Evolutionary conservation across 2,888 invertebrate species (phyloP).

Genomic region (Bedellia somnulentella): DNA sequence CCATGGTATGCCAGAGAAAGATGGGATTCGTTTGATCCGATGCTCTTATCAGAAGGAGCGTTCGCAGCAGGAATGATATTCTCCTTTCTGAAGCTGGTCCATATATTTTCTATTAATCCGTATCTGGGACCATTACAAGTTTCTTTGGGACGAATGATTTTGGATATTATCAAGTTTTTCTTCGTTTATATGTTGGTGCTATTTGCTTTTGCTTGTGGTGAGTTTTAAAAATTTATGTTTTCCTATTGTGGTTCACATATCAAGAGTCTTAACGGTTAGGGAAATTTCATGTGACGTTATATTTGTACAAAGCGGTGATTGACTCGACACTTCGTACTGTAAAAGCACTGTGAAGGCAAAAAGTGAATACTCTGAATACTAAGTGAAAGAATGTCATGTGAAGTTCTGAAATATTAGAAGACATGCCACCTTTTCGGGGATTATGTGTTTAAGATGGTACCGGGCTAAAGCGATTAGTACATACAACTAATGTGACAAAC

Average conservation of each 20-base stretch:
- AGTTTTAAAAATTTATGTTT: constrained; percentile 19
- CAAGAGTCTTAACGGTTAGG: too few species aligned
- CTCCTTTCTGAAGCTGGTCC: constrained; percentile 92
- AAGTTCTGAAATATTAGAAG: too few species aligned
- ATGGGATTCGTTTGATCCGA: constrained; percentile 96
- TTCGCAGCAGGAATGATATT: constrained; percentile 98
- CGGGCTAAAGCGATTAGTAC: too few species aligned
- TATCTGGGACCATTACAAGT: constrained; percentile 93
- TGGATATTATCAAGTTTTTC: constrained; percentile 95
- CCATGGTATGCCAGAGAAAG: constrained; percentile 86
- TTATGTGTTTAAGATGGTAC: too few species aligned
- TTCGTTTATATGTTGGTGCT: constrained; percentile 90
- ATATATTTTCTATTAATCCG: constrained; percentile 96
- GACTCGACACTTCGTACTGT: too few species aligned
- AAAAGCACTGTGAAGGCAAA: too few species aligned
- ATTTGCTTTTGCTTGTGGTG: constrained; percentile 95
- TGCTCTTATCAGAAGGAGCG: constrained; percentile 89
- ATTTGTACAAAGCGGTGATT: too few species aligned
- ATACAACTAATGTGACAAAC: too few species aligned
- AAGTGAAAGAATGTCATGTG: too few species aligned
- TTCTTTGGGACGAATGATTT: constrained; percentile 90
- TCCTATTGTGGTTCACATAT: background rate
- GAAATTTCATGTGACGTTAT: too few species aligned
- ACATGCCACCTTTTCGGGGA: too few species aligned
- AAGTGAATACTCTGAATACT: too few species aligned